Evolutionary conservation across 2,888 invertebrate species (phyloP), one percentile per base, ranked within the genome.

Genomic region (Cinara cedri): DNA sequence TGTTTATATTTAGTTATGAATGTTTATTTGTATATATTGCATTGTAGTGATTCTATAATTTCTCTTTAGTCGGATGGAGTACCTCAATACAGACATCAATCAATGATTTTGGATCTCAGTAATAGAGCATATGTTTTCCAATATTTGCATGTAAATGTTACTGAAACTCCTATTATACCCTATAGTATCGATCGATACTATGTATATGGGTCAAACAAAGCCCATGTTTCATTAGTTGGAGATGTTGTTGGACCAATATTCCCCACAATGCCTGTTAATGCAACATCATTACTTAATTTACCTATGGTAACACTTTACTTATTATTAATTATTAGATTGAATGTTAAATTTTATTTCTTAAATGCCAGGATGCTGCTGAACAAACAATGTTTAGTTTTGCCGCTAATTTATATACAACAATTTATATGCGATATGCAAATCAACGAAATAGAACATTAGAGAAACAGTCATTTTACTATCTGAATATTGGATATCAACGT

Each of bases 381-480:
- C 96, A 97, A 86, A 96, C 95, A 85, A 94, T 97, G 89, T 98
- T 96, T 87, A 96, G 96, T 83, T 97, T 98, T 87, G 97, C 97
- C 0, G 94, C 94, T 19, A 97, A 96, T 87, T 90, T 97, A 86
- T 94, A 95, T 87, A 93, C 95, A 0, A 91, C 94, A 0, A 88
- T 94, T 84, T 97, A 96, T 87, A 95, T 97, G 93, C 89, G 96
- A 11, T 88, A 93, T 81, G 94, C 96, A 76, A 95, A 96, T 86
- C 96, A 96, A 85, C 89, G 95, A 16, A 93, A 94, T 85, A 88
- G 91, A 66, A 92, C 92, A 0, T 86, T 92, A n/a, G 93, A 95
- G 85, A 90, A 90, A 81, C 88, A 91, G 72, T 91, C 95, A 1
- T 96, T 98, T 86, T 89, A 92, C 84, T 90, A 95, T 86, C 91